Percentiles rank a stretch among this genome's conserved stretches.
Evolutionary conservation across 2,113 vertebrate species (phyloP).

Genomic region (Myrmecobius fasciatus): DNA sequence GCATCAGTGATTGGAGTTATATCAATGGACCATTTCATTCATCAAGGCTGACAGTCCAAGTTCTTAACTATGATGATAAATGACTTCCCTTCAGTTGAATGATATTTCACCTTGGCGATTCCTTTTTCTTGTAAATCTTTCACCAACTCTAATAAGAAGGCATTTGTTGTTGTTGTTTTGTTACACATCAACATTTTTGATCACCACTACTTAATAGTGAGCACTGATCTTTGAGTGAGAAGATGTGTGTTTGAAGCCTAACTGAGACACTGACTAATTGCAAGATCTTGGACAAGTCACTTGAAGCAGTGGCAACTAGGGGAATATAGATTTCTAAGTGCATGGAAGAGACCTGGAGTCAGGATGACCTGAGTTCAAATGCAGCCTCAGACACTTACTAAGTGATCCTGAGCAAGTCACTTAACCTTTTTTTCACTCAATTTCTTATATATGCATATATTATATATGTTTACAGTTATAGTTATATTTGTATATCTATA

Average conservation of each 20-base stretch:
- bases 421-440: neutral
- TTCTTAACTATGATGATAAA: slow-evolving; percentile 84
- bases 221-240: neutral
- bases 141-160: slow-evolving; percentile 63
- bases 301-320: neutral
- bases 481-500: too few relatives aligned
- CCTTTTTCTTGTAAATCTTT: slow-evolving; percentile 71
- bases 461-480: too few relatives aligned
- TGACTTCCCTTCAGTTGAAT: slow-evolving; percentile 76
- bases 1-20: slow-evolving; percentile 77
- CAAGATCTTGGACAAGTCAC: neutral
- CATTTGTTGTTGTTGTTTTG: neutral
- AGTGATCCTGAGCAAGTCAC: neutral
- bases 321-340: neutral
- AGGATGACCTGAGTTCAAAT: neutral
- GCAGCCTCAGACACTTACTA: neutral
- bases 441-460: neutral
- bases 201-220: neutral
- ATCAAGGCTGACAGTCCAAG: slow-evolving; percentile 81
- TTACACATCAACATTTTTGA: slow-evolving; percentile 70
- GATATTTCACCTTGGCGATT: slow-evolving; percentile 82
- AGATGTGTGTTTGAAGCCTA: neutral
- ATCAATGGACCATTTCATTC: slow-evolving; percentile 81
- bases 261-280: neutral
- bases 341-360: neutral